phyloP scores from a whole-genome alignment of 2,797 vertebrate species.

The Hydrophis major region DNA sequence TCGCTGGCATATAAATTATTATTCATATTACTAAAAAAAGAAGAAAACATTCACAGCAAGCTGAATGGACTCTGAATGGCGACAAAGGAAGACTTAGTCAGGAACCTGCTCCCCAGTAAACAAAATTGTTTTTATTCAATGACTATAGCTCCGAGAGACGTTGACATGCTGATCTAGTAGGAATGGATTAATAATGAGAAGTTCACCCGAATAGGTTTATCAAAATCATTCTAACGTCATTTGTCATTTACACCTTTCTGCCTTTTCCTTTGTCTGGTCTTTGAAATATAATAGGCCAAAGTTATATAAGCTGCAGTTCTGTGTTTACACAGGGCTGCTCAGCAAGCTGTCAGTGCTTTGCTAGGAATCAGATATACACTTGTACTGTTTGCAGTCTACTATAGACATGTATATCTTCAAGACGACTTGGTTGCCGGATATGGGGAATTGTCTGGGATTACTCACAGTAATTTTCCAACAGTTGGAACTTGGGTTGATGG shows the following conservation, averaged over 20 bases:
- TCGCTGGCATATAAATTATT: neutral
- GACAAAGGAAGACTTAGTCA: neutral
- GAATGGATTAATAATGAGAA: neutral
- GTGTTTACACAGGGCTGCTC: neutral
- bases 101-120: neutral
- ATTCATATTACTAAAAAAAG: neutral
- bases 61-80: neutral
- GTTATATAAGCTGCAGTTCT: neutral
- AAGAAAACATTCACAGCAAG: neutral
- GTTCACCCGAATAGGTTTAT: neutral
- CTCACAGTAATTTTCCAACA: neutral
- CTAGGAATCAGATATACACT: too few relatives aligned
- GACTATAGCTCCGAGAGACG: neutral
- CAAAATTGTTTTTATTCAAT: neutral
- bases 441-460: neutral
- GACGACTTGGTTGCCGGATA: neutral
- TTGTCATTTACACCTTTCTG: neutral
- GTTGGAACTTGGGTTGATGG: conserved; percentile 34
- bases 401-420: neutral
- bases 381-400: neutral
- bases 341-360: neutral
- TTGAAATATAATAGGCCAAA: neutral
- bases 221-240: neutral
- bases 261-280: neutral
- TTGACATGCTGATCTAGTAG: neutral